Evolutionary conservation across 2,888 invertebrate genomes (phyloP).

Genomic region (Seira ritae): DNA sequence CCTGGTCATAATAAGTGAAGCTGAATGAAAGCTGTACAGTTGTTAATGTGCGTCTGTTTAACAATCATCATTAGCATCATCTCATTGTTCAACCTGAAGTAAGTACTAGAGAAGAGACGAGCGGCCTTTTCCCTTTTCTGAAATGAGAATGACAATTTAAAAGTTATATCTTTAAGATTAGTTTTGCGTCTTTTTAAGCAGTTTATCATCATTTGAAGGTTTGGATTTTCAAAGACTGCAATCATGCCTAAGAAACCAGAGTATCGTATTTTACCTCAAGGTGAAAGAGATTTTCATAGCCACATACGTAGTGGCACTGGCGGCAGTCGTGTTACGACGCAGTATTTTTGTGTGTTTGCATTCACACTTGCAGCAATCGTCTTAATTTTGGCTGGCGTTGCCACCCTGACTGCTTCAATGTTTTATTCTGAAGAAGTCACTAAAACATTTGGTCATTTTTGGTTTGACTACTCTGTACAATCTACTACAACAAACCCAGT

Average conservation of each 20-base stretch:
- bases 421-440: slow-evolving; percentile 57
- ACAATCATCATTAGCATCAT: too few species aligned
- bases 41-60: too few species aligned
- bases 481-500: slow-evolving; percentile 5
- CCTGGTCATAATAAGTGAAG: too few species aligned
- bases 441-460: slow-evolving; percentile 38
- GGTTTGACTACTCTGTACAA: slow-evolving; percentile 25
- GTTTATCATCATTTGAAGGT: too few species aligned
- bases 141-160: too few species aligned
- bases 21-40: too few species aligned
- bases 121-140: too few species aligned
- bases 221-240: not conserved
- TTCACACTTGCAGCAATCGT: slow-evolving; percentile 36
- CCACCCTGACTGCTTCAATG: slow-evolving; percentile 48
- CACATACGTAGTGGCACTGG: slow-evolving; percentile 29
- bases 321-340: not conserved
- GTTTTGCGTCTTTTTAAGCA: too few species aligned
- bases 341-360: slow-evolving; percentile 39
- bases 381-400: slow-evolving; percentile 56
- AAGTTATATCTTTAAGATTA: too few species aligned
- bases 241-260: slow-evolving; percentile 44
- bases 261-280: slow-evolving; percentile 60
- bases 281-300: slow-evolving; percentile 56
- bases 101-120: too few species aligned
- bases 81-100: too few species aligned